phyloP scores from a whole-genome alignment of 2,888 invertebrate genomes.

The Lamproptera curius region DNA sequence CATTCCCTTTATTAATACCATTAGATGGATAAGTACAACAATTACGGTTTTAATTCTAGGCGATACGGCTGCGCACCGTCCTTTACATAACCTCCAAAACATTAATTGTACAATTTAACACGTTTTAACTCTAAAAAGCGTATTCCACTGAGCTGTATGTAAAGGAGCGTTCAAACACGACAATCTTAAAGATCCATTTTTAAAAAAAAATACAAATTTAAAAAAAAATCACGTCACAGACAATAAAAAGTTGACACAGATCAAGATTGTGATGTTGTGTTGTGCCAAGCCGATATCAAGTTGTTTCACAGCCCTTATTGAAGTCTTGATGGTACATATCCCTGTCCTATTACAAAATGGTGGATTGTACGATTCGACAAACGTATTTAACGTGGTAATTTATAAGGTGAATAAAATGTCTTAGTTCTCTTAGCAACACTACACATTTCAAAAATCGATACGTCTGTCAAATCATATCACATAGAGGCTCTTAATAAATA shows the following conservation, averaged over 20 bases:
- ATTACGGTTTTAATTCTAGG: constrained; percentile 69
- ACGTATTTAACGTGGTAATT: no score
- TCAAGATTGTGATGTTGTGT: constrained; percentile 17
- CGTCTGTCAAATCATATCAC: no score
- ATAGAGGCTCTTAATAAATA: no score
- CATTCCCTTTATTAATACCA: constrained; percentile 66
- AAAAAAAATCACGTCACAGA: neutral
- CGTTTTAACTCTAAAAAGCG: neutral
- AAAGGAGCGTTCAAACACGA: constrained; percentile 3
- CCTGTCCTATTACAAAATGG: constrained; percentile 43
- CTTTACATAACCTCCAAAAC: neutral
- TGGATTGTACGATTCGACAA: constrained; percentile 18
- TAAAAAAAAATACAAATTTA: neutral
- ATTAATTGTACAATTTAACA: neutral
- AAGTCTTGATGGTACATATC: constrained; percentile 62
- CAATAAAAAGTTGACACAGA: neutral
- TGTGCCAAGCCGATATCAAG: constrained; percentile 58
- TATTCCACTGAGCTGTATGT: constrained; percentile 3
- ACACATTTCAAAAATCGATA: no score
- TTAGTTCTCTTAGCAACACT: no score
- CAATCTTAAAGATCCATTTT: constrained; percentile 1
- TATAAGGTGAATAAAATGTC: no score
- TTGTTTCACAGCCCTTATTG: constrained; percentile 73
- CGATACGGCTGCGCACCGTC: constrained; percentile 52
- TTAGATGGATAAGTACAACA: constrained; percentile 71